Evolutionary conservation across 2,113 vertebrate genomes (phyloP).

Genomic region (Oncorhynchus nerka): DNA sequence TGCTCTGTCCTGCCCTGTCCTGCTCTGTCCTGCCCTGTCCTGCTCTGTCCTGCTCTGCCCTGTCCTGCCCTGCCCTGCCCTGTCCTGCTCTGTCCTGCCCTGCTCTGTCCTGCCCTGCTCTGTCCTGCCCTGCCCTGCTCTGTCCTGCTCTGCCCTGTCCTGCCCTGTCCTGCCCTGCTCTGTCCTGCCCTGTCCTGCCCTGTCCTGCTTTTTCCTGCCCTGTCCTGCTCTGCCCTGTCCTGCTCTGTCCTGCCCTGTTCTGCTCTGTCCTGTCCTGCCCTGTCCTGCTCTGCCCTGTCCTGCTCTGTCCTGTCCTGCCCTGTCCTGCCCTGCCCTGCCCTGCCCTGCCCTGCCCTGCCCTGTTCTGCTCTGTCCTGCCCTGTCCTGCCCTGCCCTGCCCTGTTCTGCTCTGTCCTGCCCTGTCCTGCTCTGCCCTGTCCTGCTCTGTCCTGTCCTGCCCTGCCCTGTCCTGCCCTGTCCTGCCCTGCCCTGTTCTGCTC

Average conservation of each 20-base stretch:
- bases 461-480: too few relatives aligned
- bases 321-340: neutral
- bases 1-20: too few relatives aligned
- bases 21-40: too few relatives aligned
- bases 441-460: too few relatives aligned
- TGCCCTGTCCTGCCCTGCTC: neutral
- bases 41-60: too few relatives aligned
- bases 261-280: neutral
- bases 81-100: too few relatives aligned
- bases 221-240: neutral
- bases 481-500: too few relatives aligned
- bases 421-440: neutral
- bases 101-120: too few relatives aligned
- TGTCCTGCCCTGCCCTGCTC: too few relatives aligned
- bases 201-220: neutral
- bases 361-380: neutral
- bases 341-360: neutral
- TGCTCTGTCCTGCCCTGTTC: neutral
- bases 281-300: neutral
- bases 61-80: too few relatives aligned
- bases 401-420: too few relatives aligned
- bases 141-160: neutral
- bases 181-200: fast-evolving
- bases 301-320: too few relatives aligned
- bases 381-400: neutral